These are phyloP conservation scores for Dromococcyx pavoninus DNA, from an alignment of 2,797 vertebrate genomes.

Conservation along the genomic window DNA sequence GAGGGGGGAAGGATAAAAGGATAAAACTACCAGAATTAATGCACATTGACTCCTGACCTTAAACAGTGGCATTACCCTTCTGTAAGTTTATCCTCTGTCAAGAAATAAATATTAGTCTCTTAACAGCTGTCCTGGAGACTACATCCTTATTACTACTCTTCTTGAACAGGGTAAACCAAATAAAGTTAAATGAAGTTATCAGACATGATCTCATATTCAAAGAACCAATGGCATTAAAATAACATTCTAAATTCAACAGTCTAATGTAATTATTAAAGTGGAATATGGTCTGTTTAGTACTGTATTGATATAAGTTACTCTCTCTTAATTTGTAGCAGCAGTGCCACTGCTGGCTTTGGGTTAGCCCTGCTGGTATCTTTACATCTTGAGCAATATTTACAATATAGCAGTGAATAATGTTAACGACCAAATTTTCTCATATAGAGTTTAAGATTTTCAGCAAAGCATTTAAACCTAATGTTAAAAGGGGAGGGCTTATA, in stretches of 20 bases:
- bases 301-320: not conserved
- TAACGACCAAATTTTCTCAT: not conserved
- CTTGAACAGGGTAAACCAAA: not conserved
- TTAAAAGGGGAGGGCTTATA: not conserved
- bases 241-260: not conserved
- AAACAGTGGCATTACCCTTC: not conserved
- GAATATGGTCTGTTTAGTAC: not conserved
- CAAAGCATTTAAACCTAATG: not conserved
- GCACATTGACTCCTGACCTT: not conserved
- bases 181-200: constrained; percentile 17
- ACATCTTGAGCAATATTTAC: not conserved
- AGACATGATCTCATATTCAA: constrained; percentile 5
- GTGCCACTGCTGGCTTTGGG: not conserved
- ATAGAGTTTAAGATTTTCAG: not conserved
- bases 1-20: not conserved
- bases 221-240: not conserved
- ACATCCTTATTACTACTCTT: not conserved
- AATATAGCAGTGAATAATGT: not conserved
- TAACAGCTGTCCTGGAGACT: constrained; percentile 16
- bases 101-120: constrained; percentile 12
- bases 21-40: not conserved
- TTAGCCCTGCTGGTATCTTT: not conserved
- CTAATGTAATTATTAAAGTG: not conserved
- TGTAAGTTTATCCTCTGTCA: not conserved
- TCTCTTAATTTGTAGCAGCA: not conserved